A percentile compares a stretch with the other conserved stretches of the same genome.
These are phyloP conservation scores for Crenuchus spilurus DNA, from an alignment of 2,797 vertebrate species.

Conservation along the genomic window DNA sequence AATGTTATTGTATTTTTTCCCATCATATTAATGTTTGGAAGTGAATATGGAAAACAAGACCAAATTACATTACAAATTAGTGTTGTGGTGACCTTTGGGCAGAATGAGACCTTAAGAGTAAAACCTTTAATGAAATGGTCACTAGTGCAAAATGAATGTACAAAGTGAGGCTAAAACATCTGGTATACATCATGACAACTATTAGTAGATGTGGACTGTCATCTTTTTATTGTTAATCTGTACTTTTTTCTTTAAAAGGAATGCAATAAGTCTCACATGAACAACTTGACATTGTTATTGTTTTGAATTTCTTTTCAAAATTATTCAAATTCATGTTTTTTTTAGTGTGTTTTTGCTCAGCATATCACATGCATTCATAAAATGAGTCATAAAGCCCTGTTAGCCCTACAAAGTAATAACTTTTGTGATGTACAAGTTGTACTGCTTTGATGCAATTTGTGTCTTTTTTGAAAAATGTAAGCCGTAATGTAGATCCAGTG, in stretches of 20 bases:
- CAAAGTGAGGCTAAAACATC: constrained; percentile 64
- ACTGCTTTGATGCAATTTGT: constrained; percentile 57
- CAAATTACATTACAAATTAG: constrained; percentile 63
- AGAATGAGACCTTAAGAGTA: constrained; percentile 63
- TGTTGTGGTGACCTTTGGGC: constrained; percentile 62
- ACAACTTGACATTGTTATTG: constrained; percentile 39
- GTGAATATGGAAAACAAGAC: constrained; percentile 56
- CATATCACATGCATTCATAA: constrained; percentile 13
- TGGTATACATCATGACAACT: constrained; percentile 63
- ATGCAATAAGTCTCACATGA: constrained; percentile 71
- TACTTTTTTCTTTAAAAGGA: constrained; percentile 27
- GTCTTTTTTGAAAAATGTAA: constrained; percentile 69
- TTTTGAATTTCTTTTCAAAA: not conserved
- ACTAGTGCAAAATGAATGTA: constrained; percentile 79
- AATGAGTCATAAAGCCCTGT: constrained; percentile 19
- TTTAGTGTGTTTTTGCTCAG: not conserved
- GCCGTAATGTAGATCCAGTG: constrained; percentile 68
- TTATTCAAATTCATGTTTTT: constrained; percentile 3
- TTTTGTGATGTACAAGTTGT: constrained; percentile 34
- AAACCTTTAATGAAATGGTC: constrained; percentile 71
- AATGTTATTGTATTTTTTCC: constrained; percentile 51
- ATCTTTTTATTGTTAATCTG: constrained; percentile 32
- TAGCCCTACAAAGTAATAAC: constrained; percentile 34
- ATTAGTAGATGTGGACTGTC: constrained; percentile 43
- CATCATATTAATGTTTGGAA: constrained; percentile 63